Conservation (phyloP, 1,140 invertebrate genomes). For the Dufourea novaeangliae region DNA sequence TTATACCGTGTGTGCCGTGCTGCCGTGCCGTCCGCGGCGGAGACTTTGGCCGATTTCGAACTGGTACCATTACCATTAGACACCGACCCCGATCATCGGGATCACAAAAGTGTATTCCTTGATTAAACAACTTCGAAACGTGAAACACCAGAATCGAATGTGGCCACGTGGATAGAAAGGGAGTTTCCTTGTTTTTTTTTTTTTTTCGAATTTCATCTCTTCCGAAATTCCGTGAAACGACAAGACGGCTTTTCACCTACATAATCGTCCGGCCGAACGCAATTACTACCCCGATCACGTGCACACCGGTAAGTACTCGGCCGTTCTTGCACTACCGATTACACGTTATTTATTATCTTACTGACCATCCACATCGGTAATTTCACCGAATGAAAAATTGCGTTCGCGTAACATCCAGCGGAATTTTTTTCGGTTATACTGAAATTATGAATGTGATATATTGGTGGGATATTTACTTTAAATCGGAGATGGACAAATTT, state of each 20-base stretch:
- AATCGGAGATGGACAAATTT: no score
- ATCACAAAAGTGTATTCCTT: no score
- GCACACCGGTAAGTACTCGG: slow-evolving; percentile 51
- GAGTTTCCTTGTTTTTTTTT: not conserved
- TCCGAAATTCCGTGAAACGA: slow-evolving; percentile 7
- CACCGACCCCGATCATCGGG: no score
- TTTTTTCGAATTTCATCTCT: not conserved
- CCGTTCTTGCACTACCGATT: slow-evolving; percentile 49
- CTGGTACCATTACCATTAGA: not conserved
- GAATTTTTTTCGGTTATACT: not conserved
- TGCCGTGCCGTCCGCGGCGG: no score
- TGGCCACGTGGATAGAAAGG: no score
- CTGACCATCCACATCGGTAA: not conserved
- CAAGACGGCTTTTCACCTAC: slow-evolving; percentile 51
- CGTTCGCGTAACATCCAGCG: not conserved
- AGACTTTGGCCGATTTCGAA: slow-evolving; percentile 25
- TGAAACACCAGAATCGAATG: no score
- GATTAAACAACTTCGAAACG: no score
- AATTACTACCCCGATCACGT: slow-evolving; percentile 52
- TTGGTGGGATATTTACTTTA: no score
- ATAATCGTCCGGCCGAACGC: slow-evolving; percentile 21
- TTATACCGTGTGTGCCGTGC: no score
- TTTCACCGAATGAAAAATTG: not conserved
- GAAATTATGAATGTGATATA: not conserved
- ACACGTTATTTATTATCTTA: slow-evolving; percentile 24